Conservation (phyloP, 2,113 vertebrate species). For the Daphoenositta chrysoptera region DNA sequence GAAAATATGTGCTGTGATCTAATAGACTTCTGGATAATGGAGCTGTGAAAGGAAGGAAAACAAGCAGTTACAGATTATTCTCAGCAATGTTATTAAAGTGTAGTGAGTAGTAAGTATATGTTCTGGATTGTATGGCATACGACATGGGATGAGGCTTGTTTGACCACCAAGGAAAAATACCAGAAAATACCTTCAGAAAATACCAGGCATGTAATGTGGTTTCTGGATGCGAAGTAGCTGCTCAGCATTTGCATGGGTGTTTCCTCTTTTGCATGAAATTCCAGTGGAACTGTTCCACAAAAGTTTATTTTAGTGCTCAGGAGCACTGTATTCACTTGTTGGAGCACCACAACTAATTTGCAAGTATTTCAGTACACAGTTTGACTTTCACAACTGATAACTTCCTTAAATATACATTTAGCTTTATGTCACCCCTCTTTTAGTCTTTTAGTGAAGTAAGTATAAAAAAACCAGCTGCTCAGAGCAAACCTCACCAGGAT, state of each 20-base stretch:
- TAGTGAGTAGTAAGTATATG: not conserved
- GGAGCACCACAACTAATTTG: not conserved
- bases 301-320: not conserved
- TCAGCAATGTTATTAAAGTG: not conserved
- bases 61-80: not conserved
- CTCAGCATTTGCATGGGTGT: not conserved
- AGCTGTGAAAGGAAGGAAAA: slow-evolving; percentile 31
- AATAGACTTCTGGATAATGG: not conserved
- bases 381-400: not conserved
- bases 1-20: not conserved
- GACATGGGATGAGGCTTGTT: not conserved
- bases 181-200: not conserved
- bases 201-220: not conserved
- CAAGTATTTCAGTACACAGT: not conserved
- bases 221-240: not conserved
- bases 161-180: not conserved
- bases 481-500: not conserved
- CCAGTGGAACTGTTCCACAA: not conserved
- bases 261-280: not conserved
- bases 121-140: not conserved
- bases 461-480: not conserved
- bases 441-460: not conserved
- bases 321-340: not conserved
- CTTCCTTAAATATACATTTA: not conserved
- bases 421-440: not conserved